Evolutionary conservation across 2,797 vertebrate species (phyloP).

Genomic region (Melanogrammus aeglefinus): DNA sequence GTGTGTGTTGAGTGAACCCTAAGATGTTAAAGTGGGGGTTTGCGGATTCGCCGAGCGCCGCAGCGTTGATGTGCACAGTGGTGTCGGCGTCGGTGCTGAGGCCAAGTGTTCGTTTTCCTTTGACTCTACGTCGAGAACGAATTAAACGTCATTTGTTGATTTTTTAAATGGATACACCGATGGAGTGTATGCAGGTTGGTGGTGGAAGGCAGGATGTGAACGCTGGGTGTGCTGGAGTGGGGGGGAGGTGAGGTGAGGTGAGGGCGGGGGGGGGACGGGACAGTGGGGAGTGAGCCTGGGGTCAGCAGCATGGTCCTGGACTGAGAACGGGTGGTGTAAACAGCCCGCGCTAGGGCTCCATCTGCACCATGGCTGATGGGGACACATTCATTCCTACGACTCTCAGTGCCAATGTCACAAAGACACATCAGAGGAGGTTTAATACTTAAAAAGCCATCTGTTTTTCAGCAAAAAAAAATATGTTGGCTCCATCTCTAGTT

Average conservation of each 20-base stretch:
- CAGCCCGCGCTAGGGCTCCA: background rate
- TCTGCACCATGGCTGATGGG: background rate
- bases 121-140: background rate
- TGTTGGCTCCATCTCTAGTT: background rate
- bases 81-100: background rate
- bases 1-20: background rate
- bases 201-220: background rate
- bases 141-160: background rate
- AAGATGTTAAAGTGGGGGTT: no score
- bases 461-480: background rate
- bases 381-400: constrained; percentile 10
- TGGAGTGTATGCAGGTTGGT: background rate
- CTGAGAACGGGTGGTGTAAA: background rate
- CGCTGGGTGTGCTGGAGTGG: background rate
- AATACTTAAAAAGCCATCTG: constrained; percentile 21
- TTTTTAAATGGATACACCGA: background rate
- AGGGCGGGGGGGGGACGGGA: background rate
- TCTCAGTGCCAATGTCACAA: constrained; percentile 4
- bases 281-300: background rate
- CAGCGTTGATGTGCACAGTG: background rate
- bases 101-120: background rate
- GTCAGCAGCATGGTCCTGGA: background rate
- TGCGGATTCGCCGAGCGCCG: background rate
- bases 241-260: no score
- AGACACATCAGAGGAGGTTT: constrained; percentile 12